Conservation (phyloP, 2,797 vertebrate species). For the Cottoperca gobio region DNA sequence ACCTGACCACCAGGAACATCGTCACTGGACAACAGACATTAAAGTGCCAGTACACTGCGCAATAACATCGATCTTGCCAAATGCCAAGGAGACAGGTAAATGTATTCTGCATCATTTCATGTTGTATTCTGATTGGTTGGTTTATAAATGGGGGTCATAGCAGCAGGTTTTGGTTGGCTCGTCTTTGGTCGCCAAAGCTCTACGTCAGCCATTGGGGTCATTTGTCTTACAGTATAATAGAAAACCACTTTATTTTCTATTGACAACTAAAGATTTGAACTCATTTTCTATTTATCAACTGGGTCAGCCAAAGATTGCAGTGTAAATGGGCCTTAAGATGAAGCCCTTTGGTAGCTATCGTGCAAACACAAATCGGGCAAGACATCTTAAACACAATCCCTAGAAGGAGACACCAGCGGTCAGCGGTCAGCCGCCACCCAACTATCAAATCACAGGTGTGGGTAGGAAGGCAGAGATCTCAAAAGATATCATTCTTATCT, state of each 20-base stretch:
- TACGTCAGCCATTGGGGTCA: background rate
- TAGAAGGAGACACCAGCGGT: background rate
- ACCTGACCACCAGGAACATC: background rate
- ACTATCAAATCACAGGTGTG: background rate
- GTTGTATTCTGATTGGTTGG: background rate
- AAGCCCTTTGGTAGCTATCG: background rate
- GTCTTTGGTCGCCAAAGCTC: background rate
- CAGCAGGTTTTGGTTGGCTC: background rate
- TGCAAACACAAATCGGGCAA: background rate
- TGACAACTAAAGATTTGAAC: background rate
- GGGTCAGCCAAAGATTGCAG: background rate
- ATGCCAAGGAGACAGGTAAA: background rate
- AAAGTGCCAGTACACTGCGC: background rate
- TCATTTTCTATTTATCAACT: background rate
- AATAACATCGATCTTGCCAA: background rate
- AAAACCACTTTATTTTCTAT: background rate
- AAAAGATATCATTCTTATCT: constrained; percentile 8
- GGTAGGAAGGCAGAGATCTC: background rate
- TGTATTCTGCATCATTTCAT: background rate
- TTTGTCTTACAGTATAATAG: background rate
- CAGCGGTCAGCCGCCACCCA: background rate
- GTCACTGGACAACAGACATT: background rate
- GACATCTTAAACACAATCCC: background rate
- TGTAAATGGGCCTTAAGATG: background rate
- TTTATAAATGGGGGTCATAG: background rate